These are phyloP conservation scores for Callopanchax toddi DNA, from an alignment of 2,113 vertebrate species.

Conservation along the genomic window DNA sequence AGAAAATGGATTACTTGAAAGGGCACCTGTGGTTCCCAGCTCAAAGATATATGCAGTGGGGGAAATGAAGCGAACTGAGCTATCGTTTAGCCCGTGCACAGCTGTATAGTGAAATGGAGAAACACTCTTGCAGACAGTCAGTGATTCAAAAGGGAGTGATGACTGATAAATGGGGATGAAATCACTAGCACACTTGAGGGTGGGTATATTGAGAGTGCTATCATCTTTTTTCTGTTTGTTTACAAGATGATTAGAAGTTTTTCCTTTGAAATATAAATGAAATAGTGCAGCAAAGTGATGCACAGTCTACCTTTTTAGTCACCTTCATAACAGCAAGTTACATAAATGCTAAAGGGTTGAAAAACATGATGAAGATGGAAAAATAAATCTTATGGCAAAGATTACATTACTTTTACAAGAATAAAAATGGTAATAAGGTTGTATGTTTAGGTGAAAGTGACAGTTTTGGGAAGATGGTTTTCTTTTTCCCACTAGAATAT, in stretches of 20 bases:
- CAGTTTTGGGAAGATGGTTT: background rate
- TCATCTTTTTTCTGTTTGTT: constrained; percentile 11
- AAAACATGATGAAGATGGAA: background rate
- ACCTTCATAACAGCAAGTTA: constrained; percentile 2
- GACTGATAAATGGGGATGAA: constrained; percentile 44
- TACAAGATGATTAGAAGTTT: constrained; percentile 29
- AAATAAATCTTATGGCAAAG: background rate
- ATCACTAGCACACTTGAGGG: constrained; percentile 30
- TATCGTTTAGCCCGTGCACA: constrained; percentile 57
- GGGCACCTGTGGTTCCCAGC: constrained; percentile 70
- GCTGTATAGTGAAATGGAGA: constrained; percentile 52
- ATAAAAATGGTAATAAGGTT: background rate
- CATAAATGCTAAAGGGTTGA: background rate
- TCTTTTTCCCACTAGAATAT: background rate
- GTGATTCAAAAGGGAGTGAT: constrained; percentile 41
- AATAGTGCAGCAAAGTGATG: constrained; percentile 6
- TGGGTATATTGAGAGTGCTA: constrained; percentile 16
- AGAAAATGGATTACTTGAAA: constrained; percentile 75
- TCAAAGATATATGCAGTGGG: constrained; percentile 66
- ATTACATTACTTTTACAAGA: background rate
- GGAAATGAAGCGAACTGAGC: constrained; percentile 61
- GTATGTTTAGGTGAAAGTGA: no score
- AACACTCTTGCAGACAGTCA: constrained; percentile 44
- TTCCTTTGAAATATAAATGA: constrained; percentile 27
- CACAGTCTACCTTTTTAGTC: constrained; percentile 7